phyloP scores from a whole-genome alignment of 2,797 vertebrate species.

The Pelodytes ibericus region DNA sequence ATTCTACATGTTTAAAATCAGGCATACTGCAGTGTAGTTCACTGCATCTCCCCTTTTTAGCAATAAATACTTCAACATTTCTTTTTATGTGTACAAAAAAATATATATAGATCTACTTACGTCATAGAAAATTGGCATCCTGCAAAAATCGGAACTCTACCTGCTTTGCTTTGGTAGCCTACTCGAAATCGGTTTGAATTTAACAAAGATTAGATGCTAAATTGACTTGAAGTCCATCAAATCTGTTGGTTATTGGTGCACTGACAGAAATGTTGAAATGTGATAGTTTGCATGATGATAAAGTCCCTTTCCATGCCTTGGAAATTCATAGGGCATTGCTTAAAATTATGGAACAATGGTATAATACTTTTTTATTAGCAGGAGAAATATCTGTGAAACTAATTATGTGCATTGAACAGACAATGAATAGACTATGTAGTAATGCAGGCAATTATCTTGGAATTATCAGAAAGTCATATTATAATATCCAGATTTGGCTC shows the following conservation, averaged over 20 bases:
- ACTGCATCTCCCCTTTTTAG: constrained; percentile 68
- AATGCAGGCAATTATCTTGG: background rate
- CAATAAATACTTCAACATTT: constrained; percentile 79
- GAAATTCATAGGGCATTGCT: constrained; percentile 66
- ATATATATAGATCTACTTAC: background rate
- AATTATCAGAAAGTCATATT: background rate
- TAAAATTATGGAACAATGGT: constrained; percentile 65
- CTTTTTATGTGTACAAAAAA: constrained; percentile 72
- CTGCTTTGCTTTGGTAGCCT: too few relatives aligned
- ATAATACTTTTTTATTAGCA: too few relatives aligned
- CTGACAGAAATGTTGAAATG: constrained; percentile 81
- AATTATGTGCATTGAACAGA: background rate
- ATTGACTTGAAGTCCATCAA: too few relatives aligned
- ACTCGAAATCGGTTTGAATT: too few relatives aligned
- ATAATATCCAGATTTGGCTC: background rate
- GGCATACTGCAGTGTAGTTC: constrained; percentile 77
- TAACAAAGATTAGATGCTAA: too few relatives aligned
- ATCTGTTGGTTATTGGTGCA: constrained; percentile 58
- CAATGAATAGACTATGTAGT: constrained; percentile 43
- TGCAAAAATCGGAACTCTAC: too few relatives aligned
- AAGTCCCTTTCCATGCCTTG: constrained; percentile 53
- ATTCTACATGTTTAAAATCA: constrained; percentile 76
- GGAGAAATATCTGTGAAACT: background rate
- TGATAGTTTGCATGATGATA: constrained; percentile 73
- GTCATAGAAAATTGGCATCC: constrained; percentile 26